Conservation (phyloP, 2,888 invertebrate genomes). For the Ormyrus rosae region DNA sequence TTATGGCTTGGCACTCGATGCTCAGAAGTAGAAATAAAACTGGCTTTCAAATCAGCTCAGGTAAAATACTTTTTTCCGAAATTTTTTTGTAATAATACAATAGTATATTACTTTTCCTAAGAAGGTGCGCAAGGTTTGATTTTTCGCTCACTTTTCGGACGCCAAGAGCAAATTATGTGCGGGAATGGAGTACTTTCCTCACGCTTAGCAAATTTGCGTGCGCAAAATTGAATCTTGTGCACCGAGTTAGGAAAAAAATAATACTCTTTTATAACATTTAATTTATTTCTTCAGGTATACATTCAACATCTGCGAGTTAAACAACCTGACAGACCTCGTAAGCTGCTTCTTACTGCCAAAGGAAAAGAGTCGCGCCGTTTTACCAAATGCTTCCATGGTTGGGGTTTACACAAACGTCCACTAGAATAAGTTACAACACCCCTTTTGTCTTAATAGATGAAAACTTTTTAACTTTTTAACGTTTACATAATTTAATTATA, state of each 20-base stretch:
- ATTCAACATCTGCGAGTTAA: slow-evolving; percentile 97
- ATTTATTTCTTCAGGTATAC: slow-evolving; percentile 85
- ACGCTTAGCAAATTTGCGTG: too few species aligned
- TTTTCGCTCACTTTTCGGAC: too few species aligned
- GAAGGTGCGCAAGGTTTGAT: too few species aligned
- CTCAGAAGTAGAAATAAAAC: slow-evolving; percentile 98
- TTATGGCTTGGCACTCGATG: slow-evolving; percentile 98
- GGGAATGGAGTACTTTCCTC: too few species aligned
- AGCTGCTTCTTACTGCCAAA: slow-evolving; percentile 95
- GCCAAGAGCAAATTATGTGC: too few species aligned
- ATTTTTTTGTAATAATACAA: too few species aligned
- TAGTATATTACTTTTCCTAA: too few species aligned
- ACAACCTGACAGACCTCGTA: slow-evolving; percentile 93
- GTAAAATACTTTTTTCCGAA: slow-evolving; percentile 76
- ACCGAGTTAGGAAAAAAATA: too few species aligned
- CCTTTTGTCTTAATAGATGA: not conserved
- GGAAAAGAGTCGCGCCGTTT: slow-evolving; percentile 97
- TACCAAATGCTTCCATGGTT: slow-evolving; percentile 99
- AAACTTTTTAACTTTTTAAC: slow-evolving; percentile 17
- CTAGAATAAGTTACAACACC: slow-evolving; percentile 79
- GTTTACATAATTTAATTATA: slow-evolving; percentile 32
- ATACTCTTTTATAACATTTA: not conserved
- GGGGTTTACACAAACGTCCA: slow-evolving; percentile 92
- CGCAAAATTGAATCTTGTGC: too few species aligned
- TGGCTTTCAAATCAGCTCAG: slow-evolving; percentile 98